phyloP scores from a whole-genome alignment of 2,888 invertebrate species.

The Trimorus sp. region DNA sequence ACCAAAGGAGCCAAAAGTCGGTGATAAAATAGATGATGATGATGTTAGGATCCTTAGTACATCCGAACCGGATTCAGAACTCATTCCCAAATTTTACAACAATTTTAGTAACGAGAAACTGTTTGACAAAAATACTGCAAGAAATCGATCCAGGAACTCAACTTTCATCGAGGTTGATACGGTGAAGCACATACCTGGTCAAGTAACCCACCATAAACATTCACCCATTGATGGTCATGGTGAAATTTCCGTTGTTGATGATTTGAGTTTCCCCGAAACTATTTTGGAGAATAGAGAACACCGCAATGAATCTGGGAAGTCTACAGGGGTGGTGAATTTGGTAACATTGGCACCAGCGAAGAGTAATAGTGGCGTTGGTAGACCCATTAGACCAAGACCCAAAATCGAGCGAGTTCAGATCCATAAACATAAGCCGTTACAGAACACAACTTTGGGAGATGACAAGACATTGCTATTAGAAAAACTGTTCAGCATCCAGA shows the following conservation, averaged over 20 bases:
- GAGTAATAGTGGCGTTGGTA: constrained; percentile 88
- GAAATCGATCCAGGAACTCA: constrained; percentile 72
- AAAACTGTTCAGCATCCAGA: constrained; percentile 71
- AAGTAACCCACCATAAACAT: constrained; percentile 46
- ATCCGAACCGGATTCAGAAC: constrained; percentile 72
- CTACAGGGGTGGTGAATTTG: constrained; percentile 78
- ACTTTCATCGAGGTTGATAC: constrained; percentile 74
- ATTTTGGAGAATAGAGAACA: constrained; percentile 68
- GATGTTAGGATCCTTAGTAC: constrained; percentile 66
- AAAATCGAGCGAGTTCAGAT: constrained; percentile 79
- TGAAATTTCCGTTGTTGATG: constrained; percentile 38
- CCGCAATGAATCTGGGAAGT: constrained; percentile 77
- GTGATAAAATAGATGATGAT: constrained; percentile 68
- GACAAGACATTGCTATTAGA: constrained; percentile 71
- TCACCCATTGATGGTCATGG: constrained; percentile 23
- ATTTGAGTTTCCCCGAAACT: constrained; percentile 42
- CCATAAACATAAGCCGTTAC: constrained; percentile 27
- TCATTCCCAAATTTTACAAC: constrained; percentile 69
- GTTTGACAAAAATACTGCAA: constrained; percentile 38
- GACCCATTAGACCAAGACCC: constrained; percentile 87
- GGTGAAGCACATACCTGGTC: constrained; percentile 64
- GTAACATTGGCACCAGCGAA: constrained; percentile 89
- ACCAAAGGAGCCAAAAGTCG: constrained; percentile 8
- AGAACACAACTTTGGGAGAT: constrained; percentile 23
- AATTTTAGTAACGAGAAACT: constrained; percentile 67